phyloP scores from a whole-genome alignment of 2,797 vertebrate genomes.

The Linurgus olivaceus region DNA sequence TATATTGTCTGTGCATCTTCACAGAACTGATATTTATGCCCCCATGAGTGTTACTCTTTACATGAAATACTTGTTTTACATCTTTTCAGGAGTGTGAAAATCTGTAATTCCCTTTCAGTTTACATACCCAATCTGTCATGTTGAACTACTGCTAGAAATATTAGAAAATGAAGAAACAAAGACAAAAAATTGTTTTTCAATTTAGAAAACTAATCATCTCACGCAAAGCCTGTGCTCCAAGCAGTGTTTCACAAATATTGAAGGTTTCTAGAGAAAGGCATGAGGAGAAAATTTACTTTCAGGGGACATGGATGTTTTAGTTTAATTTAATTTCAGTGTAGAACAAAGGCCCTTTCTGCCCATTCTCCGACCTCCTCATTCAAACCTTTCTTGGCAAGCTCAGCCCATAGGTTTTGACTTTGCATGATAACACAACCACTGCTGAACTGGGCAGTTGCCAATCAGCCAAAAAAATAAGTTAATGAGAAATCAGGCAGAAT shows the following conservation, averaged over 20 bases:
- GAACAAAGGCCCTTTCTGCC: neutral
- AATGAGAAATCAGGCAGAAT: neutral
- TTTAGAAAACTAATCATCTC: neutral
- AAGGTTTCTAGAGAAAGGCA: neutral
- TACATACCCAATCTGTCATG: neutral
- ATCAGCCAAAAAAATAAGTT: neutral
- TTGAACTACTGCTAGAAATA: neutral
- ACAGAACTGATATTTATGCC: neutral
- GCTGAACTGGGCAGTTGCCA: neutral
- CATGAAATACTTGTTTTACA: conserved; percentile 5
- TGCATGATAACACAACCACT: neutral
- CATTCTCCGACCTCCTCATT: neutral
- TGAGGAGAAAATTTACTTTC: neutral
- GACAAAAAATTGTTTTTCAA: neutral
- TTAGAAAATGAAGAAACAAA: neutral
- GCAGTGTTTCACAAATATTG: neutral
- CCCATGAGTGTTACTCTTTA: neutral
- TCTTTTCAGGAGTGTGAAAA: neutral
- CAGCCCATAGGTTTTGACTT: neutral
- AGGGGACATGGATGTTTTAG: neutral
- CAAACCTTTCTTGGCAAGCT: neutral
- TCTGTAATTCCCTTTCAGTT: neutral
- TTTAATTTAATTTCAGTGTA: neutral
- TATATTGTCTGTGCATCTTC: neutral
- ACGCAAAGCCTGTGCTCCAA: neutral